Evolutionary conservation across 2,888 invertebrate species (phyloP), one percentile per base, ranked within the genome.

Genomic region (Coecobrya sp.): DNA sequence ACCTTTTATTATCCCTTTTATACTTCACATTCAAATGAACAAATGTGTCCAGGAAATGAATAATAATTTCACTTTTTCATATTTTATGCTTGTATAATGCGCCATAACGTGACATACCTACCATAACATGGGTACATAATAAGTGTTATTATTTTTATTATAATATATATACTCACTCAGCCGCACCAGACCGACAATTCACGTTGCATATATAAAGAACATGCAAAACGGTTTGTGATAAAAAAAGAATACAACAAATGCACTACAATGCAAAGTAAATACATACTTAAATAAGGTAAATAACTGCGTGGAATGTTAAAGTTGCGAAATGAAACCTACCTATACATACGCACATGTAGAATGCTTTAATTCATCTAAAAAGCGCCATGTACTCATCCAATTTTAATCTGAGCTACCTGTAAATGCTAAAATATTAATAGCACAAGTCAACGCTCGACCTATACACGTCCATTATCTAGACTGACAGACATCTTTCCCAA

Each of bases 31-130:
- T 55, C 81, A 86, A 70, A 49, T 55, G 52, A 70, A 52, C 68
- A 86, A 76, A 87, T 79, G 87, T 55, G 59, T 27, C 55, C 30
- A 22, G 73, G 73, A 87, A 87, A 73, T 62, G 87, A 59, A 59
- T 79, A 70, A 87, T 87, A 79, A 87, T 87, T 86, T 86, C 65
- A 73, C 59, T 84, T 84, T 65, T 84, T 84, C 65, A 70, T 70
- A 70, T 70, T 70, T 70, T 70, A 70, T 70, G 36, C 70, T 8
- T 70, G 30, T 65, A 65, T 65, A 65, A 65, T 65, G 27, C 59
- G 7, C 7, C 65, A 13, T 65, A 27, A 65, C 65, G 19, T 65
- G 65, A 65, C 65, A 59, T 59, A 8, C 19, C n/a, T n/a, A n/a
- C n/a, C n/a, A n/a, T n/a, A n/a, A 59, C 59, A 59, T 59, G 59